These are phyloP conservation scores for Hirundo rustica DNA, from an alignment of 2,797 vertebrate genomes.

Conservation along the genomic window DNA sequence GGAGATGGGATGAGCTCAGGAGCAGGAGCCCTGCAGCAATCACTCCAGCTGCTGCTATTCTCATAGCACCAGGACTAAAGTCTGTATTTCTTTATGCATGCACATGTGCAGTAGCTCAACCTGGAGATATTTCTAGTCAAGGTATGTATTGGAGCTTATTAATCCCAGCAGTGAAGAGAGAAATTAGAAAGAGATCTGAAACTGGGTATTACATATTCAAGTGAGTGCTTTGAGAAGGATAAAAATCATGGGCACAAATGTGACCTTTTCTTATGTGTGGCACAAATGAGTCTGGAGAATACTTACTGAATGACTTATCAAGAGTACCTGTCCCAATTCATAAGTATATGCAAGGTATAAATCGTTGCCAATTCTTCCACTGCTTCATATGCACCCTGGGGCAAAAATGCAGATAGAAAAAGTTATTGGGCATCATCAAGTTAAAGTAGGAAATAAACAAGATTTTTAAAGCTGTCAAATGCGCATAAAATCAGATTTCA, in stretches of 20 bases:
- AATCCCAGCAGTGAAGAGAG: neutral
- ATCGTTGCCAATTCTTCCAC: neutral
- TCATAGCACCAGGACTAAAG: neutral
- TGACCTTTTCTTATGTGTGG: neutral
- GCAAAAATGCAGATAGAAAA: neutral
- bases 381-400: neutral
- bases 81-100: neutral
- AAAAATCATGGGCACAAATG: neutral
- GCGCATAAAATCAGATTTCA: neutral
- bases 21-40: neutral
- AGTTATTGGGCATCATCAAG: neutral
- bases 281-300: neutral
- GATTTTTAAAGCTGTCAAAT: neutral
- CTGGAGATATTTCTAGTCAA: neutral
- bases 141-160: neutral
- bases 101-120: neutral
- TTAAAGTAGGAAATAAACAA: neutral
- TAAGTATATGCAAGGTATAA: neutral
- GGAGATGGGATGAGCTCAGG: neutral
- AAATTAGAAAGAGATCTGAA: neutral
- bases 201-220: neutral
- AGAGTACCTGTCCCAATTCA: neutral
- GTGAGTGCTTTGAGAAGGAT: neutral
- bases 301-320: neutral
- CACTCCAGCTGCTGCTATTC: neutral